Base-by-base conservation (phyloP, 2,797 vertebrate species). In the Cyprinella venusta region DNA sequence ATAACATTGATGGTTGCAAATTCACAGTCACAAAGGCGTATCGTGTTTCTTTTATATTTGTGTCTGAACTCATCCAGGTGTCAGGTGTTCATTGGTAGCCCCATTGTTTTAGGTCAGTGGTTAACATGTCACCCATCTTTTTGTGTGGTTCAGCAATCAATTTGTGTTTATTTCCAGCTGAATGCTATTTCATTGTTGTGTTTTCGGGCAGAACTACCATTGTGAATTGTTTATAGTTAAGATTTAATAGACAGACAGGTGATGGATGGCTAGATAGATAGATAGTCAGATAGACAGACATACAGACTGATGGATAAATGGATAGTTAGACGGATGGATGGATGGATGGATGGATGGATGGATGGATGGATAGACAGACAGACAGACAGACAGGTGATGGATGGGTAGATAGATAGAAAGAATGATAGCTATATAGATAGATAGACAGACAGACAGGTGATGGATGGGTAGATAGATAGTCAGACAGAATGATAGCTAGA, bases 71-170 rank as follows among this genome's bases (percentile, higher is more conserved):
- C 36, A 36, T 65, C 42, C 59, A 52, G 80, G 70, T 74, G 69
- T 26, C 45, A 74, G 68, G 19, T 72, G 80, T 61, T 63, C 68
- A 61, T 70, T 33, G 67, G 48, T 59, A 64, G 56, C 45, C 36
- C 6, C 71, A 36, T 76, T 7, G 45, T 65, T 82, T 38, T 67
- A 75, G 61, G 71, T 76, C 80, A 76, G 5, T 67, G 21, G 54
- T 45, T 72, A 64, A 74, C 50, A 36, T 69, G 50, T n/a, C 67
- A 38, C 26, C 26, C 16, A 24, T 79, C 8, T 7, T 45, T 52
- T 19, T 75, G 21, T 54, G 10, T 38, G n/a, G 42, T 81, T 75
- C 45, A 75, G 56, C 54, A 1, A 16, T 76, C n/a, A 40, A n/a
- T 72, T 59, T 19, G 36, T 19, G 42, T 63, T 24, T 26, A 1